Evolutionary conservation across 2,113 vertebrate species (phyloP), one percentile per base, ranked within the genome.

Genomic region (Acrocephalus kingi): DNA sequence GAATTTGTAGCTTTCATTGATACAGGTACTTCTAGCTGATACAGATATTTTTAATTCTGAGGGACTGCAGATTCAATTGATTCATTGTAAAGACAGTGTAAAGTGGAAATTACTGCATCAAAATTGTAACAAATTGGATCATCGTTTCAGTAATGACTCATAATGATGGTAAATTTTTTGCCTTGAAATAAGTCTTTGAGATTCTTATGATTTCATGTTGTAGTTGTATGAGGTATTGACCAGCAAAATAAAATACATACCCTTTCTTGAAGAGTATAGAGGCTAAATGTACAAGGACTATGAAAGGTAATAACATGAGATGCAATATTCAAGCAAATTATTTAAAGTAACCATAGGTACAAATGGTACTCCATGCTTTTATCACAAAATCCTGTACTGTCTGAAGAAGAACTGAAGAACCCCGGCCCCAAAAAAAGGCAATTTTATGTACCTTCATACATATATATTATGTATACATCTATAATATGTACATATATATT

Each of bases 181-280:
- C 17, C 51, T 87, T 94, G 79, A 81, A 90, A 67, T 51, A 93
- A 63, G 74, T 87, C 10, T 66, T 88, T 88, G 85, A 84, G 82
- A 80, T 45, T 45, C 58, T 62, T 43, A 31, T 16, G 39, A 84
- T 79, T 71, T 84, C 58, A 76, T 13, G 16, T 39, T 71, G 27
- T 54, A 48, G 51, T 22, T 76, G 25, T 56, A 31, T 41, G 51
- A 73, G 46, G 49, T 48, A 64, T 5, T 64, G 64, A 91, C 10
- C 46, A 89, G 58, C 69, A 82, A 56, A 83, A 62, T 80, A 62
- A 94, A 91, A 82, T 51, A 30, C 52, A 41, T 54, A 52, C 10
- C 10, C 45, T 68, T 67, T 68, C 54, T n/a, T 73, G 46, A 91
- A 79, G 15, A 61, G 22, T 3, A 0, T 37, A 64, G 78, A 90